phyloP scores from a whole-genome alignment of 2,113 vertebrate genomes.

The Crocuta crocuta region DNA sequence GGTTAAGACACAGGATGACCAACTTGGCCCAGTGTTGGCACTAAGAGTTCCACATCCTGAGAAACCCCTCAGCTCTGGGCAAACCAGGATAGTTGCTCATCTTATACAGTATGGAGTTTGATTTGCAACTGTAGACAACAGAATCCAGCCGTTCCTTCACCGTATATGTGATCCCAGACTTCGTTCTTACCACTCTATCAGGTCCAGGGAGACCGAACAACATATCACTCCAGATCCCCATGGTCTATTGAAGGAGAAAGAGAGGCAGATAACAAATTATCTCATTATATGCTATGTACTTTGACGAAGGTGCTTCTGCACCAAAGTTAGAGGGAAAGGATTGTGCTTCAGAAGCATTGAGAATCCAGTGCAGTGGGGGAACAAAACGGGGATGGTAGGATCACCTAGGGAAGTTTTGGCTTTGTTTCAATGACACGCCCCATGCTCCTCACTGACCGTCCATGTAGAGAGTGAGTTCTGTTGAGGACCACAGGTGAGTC shows the following conservation, averaged over 20 bases:
- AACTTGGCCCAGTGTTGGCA: neutral
- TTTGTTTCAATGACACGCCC: neutral
- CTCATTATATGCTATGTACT: neutral
- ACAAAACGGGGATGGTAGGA: neutral
- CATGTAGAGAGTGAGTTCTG: neutral
- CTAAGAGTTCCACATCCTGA: neutral
- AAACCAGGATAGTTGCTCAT: neutral
- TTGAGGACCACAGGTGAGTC: neutral
- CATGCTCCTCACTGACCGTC: neutral
- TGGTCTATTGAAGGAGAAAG: neutral
- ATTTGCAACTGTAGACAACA: neutral
- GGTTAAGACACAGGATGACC: neutral
- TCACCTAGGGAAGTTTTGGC: neutral
- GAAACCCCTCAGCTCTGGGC: neutral
- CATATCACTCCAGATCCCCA: neutral
- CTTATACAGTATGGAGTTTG: neutral
- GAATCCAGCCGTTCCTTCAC: neutral
- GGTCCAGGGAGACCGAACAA: neutral
- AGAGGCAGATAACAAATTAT: neutral
- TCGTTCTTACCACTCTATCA: neutral
- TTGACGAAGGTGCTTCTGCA: neutral
- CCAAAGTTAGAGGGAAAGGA: neutral
- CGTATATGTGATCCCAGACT: neutral
- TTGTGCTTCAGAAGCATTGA: neutral
- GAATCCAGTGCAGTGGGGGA: neutral